Conservation (phyloP, 2,113 vertebrate species). For the Tringa solitaria region DNA sequence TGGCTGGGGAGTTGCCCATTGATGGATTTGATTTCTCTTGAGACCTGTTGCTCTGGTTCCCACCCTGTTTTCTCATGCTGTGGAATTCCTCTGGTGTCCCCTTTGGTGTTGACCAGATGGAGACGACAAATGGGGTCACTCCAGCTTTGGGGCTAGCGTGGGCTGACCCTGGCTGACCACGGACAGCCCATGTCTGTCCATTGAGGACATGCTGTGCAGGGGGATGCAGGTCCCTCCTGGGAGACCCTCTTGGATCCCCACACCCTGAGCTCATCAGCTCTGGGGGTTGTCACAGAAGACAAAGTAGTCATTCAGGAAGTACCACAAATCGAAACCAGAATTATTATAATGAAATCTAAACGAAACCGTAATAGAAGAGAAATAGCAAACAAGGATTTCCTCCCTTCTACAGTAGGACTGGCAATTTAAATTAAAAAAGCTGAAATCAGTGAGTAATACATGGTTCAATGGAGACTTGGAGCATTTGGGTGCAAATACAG, state of each 20-base stretch:
- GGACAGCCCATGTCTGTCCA: neutral
- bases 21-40: neutral
- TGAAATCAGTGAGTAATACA: neutral
- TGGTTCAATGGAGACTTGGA: neutral
- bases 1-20: neutral
- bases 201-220: neutral
- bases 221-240: neutral
- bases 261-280: neutral
- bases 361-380: neutral
- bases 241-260: neutral
- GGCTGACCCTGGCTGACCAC: neutral
- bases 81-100: neutral
- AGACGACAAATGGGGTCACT: neutral
- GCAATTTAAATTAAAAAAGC: neutral
- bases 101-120: neutral
- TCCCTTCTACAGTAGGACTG: neutral
- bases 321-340: neutral
- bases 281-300: neutral
- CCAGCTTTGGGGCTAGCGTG: neutral
- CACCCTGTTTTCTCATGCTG: neutral
- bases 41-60: neutral
- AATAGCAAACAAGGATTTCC: neutral
- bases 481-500: neutral
- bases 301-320: neutral
- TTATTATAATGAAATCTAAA: constrained; percentile 7